Base-by-base conservation (phyloP, 2,888 invertebrate genomes). In the Cephalotes varians region DNA sequence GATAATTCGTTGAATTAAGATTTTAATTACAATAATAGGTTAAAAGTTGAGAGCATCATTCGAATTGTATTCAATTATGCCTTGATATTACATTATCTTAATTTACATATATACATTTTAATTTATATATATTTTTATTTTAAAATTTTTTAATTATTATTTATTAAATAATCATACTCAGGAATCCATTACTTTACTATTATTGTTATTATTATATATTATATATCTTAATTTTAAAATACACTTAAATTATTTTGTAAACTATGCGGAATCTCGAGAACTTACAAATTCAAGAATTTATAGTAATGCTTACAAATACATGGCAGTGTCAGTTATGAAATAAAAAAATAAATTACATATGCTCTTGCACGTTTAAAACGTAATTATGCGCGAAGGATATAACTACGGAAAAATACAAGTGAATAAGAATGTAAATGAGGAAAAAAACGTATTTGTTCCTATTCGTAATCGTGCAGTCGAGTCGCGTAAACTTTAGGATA, bases 401-500 rank as follows among this genome's bases (percentile, higher is more conserved):
- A 62, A 56, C 15, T 15, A 40, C 4, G 15, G 49, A 62, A 74
- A 74, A 74, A 62, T 25, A 56, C 21, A 18, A 25, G 25, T 18
- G 34, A 18, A 12, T 4, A 21, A 56, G 25, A 40, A 21, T 56
- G 10, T 40, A 67, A 40, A 69, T 3, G 15, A 25, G 25, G 18
- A 18, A 21, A 34, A 21, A 69, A 37, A n/a, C n/a, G 3, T 40
- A 54, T 37, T 37, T 34, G 25, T 12, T 51, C 5, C n/a, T 51
- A 31, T 21, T 60, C 12, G 9, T 40, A n/a, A 34, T 7, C 51
- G 12, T 44, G 21, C 21, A 21, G 12, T 47, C 31, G 31, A 69
- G 31, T 44, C 31, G 12, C 25, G 4, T 34, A 56, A 77, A 58
- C 44, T 71, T 79, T 65, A n/a, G n/a, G n/a, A n/a, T 77, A 71